Evolutionary conservation across 2,113 vertebrate genomes (phyloP), one percentile per base, ranked within the genome.

Genomic region (Herpailurus yagouaroundi): DNA sequence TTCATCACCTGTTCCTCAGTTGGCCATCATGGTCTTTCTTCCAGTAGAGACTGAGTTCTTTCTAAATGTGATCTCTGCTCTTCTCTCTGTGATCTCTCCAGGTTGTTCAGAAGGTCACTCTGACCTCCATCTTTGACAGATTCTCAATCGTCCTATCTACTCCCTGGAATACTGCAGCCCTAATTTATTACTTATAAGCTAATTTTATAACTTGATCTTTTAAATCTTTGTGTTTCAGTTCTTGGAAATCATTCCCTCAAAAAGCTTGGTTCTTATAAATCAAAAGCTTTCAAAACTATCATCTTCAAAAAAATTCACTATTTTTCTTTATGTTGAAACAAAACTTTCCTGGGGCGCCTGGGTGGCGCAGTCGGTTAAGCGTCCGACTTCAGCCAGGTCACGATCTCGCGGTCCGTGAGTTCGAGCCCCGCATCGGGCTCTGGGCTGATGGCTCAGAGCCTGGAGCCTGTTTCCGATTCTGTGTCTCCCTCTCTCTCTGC

Each of bases 181-280:
- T 91, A 29, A 41, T 83, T 95, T 89, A 81, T 95, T 69, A 94
- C 76, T 94, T 88, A 41, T 29, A 81, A n/a, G 31, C 48, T 84
- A 41, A 82, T 15, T 80, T 96, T 92, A 50, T 68, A 76, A 14
- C 10, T 64, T 91, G 21, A 69, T 76, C n/a, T 91, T 68, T 63
- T 50, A 91, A 84, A 55, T 69, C 4, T 50, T 86, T 89, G 38
- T 19, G n/a, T 48, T 85, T 85, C 36, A 41, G 60, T 85, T 89
- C 93, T 79, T 5, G 91, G 80, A 84, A 89, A 52, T 33, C 48
- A 76, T 69, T 89, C 7, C 80, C 29, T 45, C 55, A 69, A 45
- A 93, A 68, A 84, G 29, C 27, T 93, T 95, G n/a, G 21, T 90
- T 91, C 7, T 94, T 89, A 63, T 31, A 74, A 93, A 79, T 80